A percentile compares a stretch with the other conserved stretches of the same genome.
These are phyloP conservation scores for Drosophila macrospina DNA, from an alignment of 2,888 invertebrate species.

Conservation along the genomic window DNA sequence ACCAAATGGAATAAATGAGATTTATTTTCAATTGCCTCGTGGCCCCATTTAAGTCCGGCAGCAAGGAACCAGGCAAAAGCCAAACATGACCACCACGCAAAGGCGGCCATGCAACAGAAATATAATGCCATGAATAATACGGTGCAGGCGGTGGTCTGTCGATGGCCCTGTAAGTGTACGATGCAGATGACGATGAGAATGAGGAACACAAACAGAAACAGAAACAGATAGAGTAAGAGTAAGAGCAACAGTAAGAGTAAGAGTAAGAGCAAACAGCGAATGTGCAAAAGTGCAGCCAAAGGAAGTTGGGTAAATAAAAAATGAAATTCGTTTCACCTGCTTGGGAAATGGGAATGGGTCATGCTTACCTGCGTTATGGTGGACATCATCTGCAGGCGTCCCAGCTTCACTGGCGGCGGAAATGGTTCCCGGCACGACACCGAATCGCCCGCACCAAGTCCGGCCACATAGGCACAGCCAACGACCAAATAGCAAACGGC, in stretches of 20 bases:
- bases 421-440: slow-evolving; percentile 94
- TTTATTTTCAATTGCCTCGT: slow-evolving; percentile 98
- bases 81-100: slow-evolving; percentile 98
- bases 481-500: slow-evolving; percentile 98
- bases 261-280: background rate
- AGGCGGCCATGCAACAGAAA: slow-evolving; percentile 98
- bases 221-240: slow-evolving; percentile 4
- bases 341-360: background rate
- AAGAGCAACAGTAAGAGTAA: no score
- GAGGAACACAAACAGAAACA: slow-evolving; percentile 12
- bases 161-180: slow-evolving; percentile 82
- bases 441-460: slow-evolving; percentile 92
- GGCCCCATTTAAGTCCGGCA: slow-evolving; percentile 98
- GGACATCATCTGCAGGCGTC: slow-evolving; percentile 91
- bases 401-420: slow-evolving; percentile 89
- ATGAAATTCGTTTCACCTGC: slow-evolving; percentile 44
- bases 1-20: slow-evolving; percentile 98
- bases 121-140: slow-evolving; percentile 98
- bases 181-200: background rate
- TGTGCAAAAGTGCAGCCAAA: slow-evolving; percentile 10
- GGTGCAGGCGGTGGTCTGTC: slow-evolving; percentile 89
- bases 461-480: slow-evolving; percentile 95
- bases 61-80: slow-evolving; percentile 98
- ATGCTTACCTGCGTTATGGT: slow-evolving; percentile 94
- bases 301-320: slow-evolving; percentile 51